Evolutionary conservation across 2,888 invertebrate species (phyloP).

Genomic region (Ethmia dodecea): DNA sequence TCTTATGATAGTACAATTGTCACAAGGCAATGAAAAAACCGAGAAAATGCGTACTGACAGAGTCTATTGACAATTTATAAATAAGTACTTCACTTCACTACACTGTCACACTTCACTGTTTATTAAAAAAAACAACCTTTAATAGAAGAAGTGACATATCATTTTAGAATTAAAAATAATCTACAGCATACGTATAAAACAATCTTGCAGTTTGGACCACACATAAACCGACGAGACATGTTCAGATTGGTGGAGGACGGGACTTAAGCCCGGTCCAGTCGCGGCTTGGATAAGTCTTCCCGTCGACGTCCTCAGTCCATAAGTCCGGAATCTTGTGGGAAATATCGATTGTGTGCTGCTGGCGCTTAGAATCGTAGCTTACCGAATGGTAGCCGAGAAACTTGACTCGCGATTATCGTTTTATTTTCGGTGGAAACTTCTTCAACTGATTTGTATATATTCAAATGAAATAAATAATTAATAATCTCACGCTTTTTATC

Average conservation of each 20-base stretch:
- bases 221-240: constrained; percentile 14
- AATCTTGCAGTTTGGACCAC: not conserved
- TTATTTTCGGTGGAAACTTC: not conserved
- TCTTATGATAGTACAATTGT: too few species aligned
- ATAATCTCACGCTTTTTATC: too few species aligned
- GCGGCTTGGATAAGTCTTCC: constrained; percentile 19
- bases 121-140: not conserved
- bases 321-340: constrained; percentile 14
- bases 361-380: constrained; percentile 8
- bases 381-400: not conserved
- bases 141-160: not conserved
- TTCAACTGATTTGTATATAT: not conserved
- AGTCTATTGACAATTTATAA: not conserved
- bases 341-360: constrained; percentile 7
- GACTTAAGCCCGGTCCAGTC: constrained; percentile 22
- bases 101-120: not conserved
- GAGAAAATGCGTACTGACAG: not conserved
- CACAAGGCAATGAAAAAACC: too few species aligned
- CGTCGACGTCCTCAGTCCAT: constrained; percentile 11
- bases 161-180: not conserved
- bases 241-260: constrained; percentile 24
- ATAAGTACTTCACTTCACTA: not conserved
- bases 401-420: not conserved
- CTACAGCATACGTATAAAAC: too few species aligned
- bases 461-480: not conserved